phyloP scores from a whole-genome alignment of 2,888 invertebrate species.

The Ichneumoninae sp. region DNA sequence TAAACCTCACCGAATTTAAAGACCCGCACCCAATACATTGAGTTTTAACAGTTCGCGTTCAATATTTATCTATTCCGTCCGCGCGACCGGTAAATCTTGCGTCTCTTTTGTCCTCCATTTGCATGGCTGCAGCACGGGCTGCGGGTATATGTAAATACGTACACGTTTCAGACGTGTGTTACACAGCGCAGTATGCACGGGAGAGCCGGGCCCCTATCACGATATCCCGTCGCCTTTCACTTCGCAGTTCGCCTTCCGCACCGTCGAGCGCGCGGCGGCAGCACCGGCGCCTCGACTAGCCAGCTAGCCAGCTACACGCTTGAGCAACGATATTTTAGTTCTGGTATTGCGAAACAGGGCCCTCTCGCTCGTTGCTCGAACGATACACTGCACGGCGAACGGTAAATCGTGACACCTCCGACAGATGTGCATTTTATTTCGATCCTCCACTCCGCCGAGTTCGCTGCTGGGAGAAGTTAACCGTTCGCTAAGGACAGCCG shows the following conservation, averaged over 20 bases:
- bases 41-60: not conserved
- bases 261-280: constrained; percentile 36
- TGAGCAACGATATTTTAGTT: constrained; percentile 80
- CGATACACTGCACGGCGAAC: constrained; percentile 14
- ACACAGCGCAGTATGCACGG: constrained; percentile 33
- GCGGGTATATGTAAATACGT: constrained; percentile 19
- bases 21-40: not conserved
- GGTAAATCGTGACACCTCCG: constrained; percentile 43
- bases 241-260: constrained; percentile 76
- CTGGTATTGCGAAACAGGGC: constrained; percentile 69
- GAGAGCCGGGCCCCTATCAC: constrained; percentile 43
- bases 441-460: constrained; percentile 22
- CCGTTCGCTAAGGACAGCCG: constrained; percentile 20
- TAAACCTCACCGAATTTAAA: not conserved
- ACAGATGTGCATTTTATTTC: constrained; percentile 40
- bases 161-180: constrained; percentile 14
- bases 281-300: not conserved
- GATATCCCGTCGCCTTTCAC: constrained; percentile 80
- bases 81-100: not conserved
- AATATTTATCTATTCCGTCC: not conserved
- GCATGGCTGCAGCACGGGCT: constrained; percentile 6
- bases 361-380: constrained; percentile 50
- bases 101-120: constrained; percentile 20
- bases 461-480: no score
- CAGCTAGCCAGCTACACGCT: constrained; percentile 72